Conservation (phyloP, 2,888 invertebrate genomes). For the Vesta saturnalis region DNA sequence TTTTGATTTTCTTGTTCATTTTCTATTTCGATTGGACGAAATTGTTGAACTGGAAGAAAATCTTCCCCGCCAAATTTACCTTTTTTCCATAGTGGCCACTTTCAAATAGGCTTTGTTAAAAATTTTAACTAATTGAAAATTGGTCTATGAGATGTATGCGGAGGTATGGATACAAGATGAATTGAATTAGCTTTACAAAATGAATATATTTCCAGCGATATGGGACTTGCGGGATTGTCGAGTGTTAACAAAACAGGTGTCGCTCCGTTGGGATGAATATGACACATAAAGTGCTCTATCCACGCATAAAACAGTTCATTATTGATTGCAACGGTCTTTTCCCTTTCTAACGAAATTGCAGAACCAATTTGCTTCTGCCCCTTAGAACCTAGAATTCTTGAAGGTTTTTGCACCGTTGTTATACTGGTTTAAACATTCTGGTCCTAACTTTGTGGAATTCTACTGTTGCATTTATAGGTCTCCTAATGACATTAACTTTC, state of each 20-base stretch:
- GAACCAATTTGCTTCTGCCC: slow-evolving; percentile 2
- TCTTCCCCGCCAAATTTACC: neutral
- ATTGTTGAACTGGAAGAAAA: neutral
- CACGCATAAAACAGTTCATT: neutral
- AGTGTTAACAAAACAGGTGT: neutral
- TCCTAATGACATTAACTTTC: too few relatives aligned
- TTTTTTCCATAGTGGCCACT: too few relatives aligned
- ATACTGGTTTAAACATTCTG: too few relatives aligned
- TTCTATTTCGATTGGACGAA: neutral
- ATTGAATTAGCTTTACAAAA: too few relatives aligned
- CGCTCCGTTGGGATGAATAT: neutral
- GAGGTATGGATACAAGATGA: too few relatives aligned
- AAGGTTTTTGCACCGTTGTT: slow-evolving; percentile 3
- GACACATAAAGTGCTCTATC: neutral
- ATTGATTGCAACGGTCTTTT: too few relatives aligned
- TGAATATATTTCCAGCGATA: neutral
- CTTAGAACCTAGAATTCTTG: neutral
- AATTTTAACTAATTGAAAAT: neutral
- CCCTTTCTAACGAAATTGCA: too few relatives aligned
- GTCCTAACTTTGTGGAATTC: too few relatives aligned
- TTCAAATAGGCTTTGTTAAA: neutral
- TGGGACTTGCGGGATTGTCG: neutral
- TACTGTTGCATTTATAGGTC: too few relatives aligned
- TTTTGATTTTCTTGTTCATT: slow-evolving; percentile 3
- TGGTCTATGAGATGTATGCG: neutral